Evolutionary conservation across 2,888 invertebrate species (phyloP).

Genomic region (Synanthedon myopaeformis): DNA sequence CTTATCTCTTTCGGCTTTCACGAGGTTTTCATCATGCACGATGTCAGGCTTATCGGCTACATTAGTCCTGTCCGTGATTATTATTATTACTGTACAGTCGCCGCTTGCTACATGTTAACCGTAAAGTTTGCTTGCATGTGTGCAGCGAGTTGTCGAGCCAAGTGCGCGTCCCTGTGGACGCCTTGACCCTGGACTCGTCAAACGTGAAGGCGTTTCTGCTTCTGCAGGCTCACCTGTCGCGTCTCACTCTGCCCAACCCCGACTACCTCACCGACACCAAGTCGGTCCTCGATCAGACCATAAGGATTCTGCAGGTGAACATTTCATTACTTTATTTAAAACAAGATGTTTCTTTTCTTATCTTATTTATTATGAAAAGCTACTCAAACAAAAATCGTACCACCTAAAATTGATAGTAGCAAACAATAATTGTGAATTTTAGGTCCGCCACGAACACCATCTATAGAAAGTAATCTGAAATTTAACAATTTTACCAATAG

Average conservation of each 20-base stretch:
- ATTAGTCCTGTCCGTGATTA: no score
- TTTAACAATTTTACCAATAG: no score
- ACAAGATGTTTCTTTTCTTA: not conserved
- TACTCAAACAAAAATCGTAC: not conserved
- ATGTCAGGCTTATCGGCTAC: no score
- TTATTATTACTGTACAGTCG: no score
- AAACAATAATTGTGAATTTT: no score
- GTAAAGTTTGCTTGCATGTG: not conserved
- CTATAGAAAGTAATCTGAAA: no score
- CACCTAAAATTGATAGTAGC: no score
- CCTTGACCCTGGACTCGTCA: constrained; percentile 86
- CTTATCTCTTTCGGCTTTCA: no score
- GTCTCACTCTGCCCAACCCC: constrained; percentile 83
- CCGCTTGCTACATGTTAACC: no score
- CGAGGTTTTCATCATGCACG: no score
- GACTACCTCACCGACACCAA: constrained; percentile 98
- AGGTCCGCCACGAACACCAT: no score
- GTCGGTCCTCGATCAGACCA: constrained; percentile 95
- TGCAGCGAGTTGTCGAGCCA: constrained; percentile 82
- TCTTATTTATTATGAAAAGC: not conserved
- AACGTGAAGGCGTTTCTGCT: constrained; percentile 94
- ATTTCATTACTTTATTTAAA: constrained; percentile 4
- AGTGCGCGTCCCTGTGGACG: constrained; percentile 79
- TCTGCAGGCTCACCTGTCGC: constrained; percentile 94
- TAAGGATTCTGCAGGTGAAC: constrained; percentile 94